These are phyloP conservation scores for Bubo scandiacus DNA, from an alignment of 2,113 vertebrate genomes.

Conservation along the genomic window DNA sequence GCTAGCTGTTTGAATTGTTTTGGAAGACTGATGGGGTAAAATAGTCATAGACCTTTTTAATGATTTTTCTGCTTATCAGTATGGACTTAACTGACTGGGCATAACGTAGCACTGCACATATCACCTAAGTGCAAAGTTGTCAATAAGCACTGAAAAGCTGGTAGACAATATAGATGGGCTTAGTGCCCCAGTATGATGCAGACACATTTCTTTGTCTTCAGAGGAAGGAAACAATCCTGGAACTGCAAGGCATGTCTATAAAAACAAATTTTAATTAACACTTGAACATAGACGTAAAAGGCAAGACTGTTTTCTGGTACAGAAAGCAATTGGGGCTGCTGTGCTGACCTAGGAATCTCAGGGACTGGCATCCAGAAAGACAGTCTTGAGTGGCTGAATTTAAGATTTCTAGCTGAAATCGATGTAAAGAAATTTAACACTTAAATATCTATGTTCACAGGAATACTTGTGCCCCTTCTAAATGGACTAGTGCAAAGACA, in stretches of 20 bases:
- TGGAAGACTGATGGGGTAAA: not conserved
- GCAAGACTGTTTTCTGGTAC: not conserved
- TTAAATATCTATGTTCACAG: not conserved
- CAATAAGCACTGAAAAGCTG: not conserved
- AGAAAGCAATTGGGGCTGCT: not conserved
- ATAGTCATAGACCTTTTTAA: not conserved
- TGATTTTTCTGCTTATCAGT: not conserved
- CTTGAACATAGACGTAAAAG: not conserved
- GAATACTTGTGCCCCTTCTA: accelerated
- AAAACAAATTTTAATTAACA: not conserved
- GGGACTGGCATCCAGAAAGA: not conserved
- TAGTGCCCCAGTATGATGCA: not conserved
- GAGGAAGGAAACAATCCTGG: not conserved
- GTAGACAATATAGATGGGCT: not conserved
- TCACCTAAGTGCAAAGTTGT: not conserved
- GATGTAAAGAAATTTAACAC: not conserved
- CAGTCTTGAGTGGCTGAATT: not conserved
- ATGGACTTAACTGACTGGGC: not conserved
- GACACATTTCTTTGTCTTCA: not conserved
- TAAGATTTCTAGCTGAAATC: not conserved
- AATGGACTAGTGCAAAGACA: not conserved
- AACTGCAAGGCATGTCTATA: not conserved
- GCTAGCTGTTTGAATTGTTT: not conserved
- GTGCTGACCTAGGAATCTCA: not conserved
- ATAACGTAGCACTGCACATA: not conserved